phyloP scores from a whole-genome alignment of 2,797 vertebrate species.

The Melanotaenia pygmaea region DNA sequence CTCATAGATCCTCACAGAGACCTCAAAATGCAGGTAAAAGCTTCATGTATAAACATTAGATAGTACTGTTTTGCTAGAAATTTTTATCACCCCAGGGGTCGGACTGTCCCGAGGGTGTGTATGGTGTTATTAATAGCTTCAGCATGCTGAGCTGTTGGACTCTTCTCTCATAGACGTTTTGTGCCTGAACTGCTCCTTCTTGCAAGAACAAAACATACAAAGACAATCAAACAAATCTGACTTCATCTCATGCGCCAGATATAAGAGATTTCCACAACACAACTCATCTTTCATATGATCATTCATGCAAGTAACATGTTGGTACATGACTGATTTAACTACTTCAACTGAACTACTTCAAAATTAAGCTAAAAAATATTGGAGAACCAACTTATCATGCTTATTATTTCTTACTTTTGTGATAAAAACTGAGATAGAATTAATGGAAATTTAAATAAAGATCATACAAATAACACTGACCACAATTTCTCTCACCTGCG shows the following conservation, averaged over 20 bases:
- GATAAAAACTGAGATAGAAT: background rate
- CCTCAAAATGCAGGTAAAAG: too few species aligned
- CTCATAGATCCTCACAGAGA: too few species aligned
- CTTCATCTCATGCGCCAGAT: background rate
- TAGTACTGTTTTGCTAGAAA: too few species aligned
- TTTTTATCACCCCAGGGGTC: too few species aligned
- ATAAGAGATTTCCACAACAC: background rate
- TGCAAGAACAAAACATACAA: background rate
- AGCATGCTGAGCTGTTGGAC: background rate
- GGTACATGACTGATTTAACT: too few species aligned
- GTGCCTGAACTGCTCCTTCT: background rate
- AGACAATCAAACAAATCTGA: background rate
- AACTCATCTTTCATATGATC: background rate
- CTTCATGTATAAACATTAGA: too few species aligned
- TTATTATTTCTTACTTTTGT: background rate
- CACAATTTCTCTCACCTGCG: background rate
- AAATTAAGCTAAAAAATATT: too few species aligned
- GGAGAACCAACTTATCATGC: background rate
- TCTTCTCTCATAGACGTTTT: background rate
- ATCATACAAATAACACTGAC: background rate
- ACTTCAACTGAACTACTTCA: too few species aligned
- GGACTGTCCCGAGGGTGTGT: background rate
- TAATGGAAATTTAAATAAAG: background rate
- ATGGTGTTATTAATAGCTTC: background rate
- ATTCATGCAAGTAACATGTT: background rate